Conservation (phyloP, 2,888 invertebrate genomes). For the Chaitophorus viminalis region DNA sequence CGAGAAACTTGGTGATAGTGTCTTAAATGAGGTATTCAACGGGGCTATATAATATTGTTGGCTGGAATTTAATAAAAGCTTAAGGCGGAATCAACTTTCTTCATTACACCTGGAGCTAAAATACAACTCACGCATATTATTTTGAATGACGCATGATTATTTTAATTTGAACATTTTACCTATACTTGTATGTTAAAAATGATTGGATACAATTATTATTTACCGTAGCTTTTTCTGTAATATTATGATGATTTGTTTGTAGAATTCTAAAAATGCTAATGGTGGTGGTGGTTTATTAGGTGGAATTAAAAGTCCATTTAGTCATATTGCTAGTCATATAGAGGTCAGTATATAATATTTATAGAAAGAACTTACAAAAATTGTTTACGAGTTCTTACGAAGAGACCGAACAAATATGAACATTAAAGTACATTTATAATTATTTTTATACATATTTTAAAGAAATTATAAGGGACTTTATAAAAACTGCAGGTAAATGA, state of each 20-base stretch:
- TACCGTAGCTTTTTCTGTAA: slow-evolving; percentile 30
- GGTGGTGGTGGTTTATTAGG: slow-evolving; percentile 52
- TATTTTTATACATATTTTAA: too few relatives aligned
- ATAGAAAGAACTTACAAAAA: not conserved
- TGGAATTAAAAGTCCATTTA: slow-evolving; percentile 23
- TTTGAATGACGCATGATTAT: slow-evolving; percentile 6
- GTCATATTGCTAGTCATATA: slow-evolving; percentile 7
- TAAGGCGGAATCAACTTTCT: not conserved
- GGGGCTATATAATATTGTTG: slow-evolving; percentile 5
- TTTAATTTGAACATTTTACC: slow-evolving; percentile 9
- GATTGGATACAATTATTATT: not conserved
- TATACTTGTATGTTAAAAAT: not conserved
- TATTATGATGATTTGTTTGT: slow-evolving; percentile 38
- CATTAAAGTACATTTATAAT: not conserved
- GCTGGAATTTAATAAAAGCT: slow-evolving; percentile 4
- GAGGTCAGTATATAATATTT: slow-evolving; percentile 54
- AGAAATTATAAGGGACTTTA: too few relatives aligned
- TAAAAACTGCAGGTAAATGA: too few relatives aligned
- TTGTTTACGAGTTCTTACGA: slow-evolving; percentile 42
- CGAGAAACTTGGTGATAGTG: slow-evolving; percentile 69
- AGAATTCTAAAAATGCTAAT: slow-evolving; percentile 8
- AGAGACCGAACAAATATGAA: slow-evolving; percentile 14
- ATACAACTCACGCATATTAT: slow-evolving; percentile 15
- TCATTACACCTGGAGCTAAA: not conserved
- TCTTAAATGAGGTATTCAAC: slow-evolving; percentile 68